Base-by-base conservation (phyloP, 1,140 invertebrate genomes). In the Notospermus geniculatus region DNA sequence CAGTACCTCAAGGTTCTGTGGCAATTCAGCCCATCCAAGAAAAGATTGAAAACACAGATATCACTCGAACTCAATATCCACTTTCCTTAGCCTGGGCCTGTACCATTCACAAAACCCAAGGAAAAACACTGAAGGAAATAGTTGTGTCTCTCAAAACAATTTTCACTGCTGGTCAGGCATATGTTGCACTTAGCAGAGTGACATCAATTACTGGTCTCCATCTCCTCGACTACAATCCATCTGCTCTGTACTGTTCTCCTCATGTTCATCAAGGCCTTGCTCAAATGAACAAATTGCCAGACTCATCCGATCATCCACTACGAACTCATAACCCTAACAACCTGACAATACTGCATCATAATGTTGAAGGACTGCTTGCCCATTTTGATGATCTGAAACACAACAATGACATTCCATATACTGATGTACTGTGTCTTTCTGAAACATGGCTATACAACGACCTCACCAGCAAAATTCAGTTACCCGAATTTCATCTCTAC, bases 81-180 rank as follows among this genome's bases (percentile, higher is more conserved):
- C 27, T 68, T 29, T 60, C 28, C 32, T 36, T 68, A n/a, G 46
- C 54, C n/a, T 68, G 60, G 63, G 64, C 63, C 32, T 62, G 55
- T 52, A 60, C 67, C 19, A 62, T 69, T 43, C 67, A 69, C 45
- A 69, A 69, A 58, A 55, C 62, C 25, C 64, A 69, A 46, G 67
- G 67, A 23, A 43, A 28, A 41, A 69, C 67, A 54, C 32, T 64
- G 4, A 52, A 66, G 11, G 56, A 64, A 30, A 54, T 54, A 59
- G 64, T 62, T 41, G 56, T 66, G 28, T 66, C 64, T 25, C 60
- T 66, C 28, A 32, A 62, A 66, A 63, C 29, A 50, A 17, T 22
- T 50, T 66, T 63, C 41, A 54, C 54, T 29, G 23, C 57, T 28
- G 67, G 67, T 36, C 64, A 63, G 29, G 57, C 58, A 56, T 66